Base-by-base conservation (phyloP, 2,888 invertebrate genomes). In the Beris morrisii region DNA sequence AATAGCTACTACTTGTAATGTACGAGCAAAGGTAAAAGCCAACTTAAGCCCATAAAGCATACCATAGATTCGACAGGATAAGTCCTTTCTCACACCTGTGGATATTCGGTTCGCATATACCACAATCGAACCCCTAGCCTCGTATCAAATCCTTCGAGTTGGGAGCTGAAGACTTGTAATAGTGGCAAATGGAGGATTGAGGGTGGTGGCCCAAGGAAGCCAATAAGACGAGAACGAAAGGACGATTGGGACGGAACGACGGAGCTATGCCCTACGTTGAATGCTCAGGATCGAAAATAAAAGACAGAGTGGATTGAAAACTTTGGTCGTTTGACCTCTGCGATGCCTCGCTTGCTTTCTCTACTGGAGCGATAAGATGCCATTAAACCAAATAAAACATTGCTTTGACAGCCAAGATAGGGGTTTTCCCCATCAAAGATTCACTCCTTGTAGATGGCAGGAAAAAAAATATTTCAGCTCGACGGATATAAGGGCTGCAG, bases 321-420 rank as follows among this genome's bases (percentile, higher is more conserved):
- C 59, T 61, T 61, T 38, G 52, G 28, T 61, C 22, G 61, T 61
- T 61, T 61, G 61, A 61, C 61, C 61, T 61, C 52, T 15, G 12
- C 15, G 59, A 48, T 13, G 30, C 57, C 30, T 53, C 38, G 13
- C 44, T 45, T 7, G 48, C 50, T 59, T 53, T 32, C 44, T 53
- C 65, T 12, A 57, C 66, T 67, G 45, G 70, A 67, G 64, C 67
- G 69, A 70, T 67, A 71, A 68, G 69, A 71, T 69, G 57, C 69
- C 69, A 69, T 69, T 70, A 67, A 68, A 70, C 69, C 65, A 68
- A 70, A 69, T 69, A 66, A 71, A 67, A 65, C 54, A 69, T 61
- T 66, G 31, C 66, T 67, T 67, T 69, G 70, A 67, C 67, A 69
- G 48, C 38, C 50, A 38, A 65, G 69, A 69, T 69, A 61, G 65